A percentile compares a stretch with the other conserved stretches of the same genome.
Conservation (phyloP, 2,888 invertebrate genomes). For the Minunthozetes semirufus region DNA sequence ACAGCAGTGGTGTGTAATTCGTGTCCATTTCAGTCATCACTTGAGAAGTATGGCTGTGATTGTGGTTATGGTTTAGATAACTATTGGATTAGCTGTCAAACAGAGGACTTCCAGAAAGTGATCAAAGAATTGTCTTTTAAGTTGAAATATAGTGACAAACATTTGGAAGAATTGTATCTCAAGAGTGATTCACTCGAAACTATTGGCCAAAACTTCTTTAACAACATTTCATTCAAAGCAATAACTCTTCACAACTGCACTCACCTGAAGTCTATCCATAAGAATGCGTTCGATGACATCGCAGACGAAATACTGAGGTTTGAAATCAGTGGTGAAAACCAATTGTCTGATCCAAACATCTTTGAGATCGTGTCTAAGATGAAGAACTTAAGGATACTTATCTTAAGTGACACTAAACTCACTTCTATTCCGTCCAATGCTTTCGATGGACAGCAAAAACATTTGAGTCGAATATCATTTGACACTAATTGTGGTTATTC, state of each 20-base stretch:
- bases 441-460: neutral
- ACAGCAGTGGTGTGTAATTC: neutral
- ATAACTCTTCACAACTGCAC: constrained; percentile 13
- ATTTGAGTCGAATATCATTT: constrained; percentile 8
- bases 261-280: neutral
- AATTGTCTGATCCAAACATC: neutral
- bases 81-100: constrained; percentile 5
- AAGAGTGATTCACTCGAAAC: neutral
- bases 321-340: constrained; percentile 3
- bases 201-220: constrained; percentile 1
- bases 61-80: neutral
- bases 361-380: constrained; percentile 1
- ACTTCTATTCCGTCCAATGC: constrained; percentile 4
- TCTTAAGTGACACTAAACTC: neutral
- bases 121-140: neutral
- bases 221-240: constrained; percentile 8
- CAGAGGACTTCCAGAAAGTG: neutral
- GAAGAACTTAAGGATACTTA: neutral
- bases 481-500: neutral
- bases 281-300: neutral
- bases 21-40: neutral
- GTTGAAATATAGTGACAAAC: neutral
- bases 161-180: constrained; percentile 8
- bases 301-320: neutral
- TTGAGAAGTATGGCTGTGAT: neutral